phyloP scores from a whole-genome alignment of 2,113 vertebrate genomes.

The Hylia prasina region DNA sequence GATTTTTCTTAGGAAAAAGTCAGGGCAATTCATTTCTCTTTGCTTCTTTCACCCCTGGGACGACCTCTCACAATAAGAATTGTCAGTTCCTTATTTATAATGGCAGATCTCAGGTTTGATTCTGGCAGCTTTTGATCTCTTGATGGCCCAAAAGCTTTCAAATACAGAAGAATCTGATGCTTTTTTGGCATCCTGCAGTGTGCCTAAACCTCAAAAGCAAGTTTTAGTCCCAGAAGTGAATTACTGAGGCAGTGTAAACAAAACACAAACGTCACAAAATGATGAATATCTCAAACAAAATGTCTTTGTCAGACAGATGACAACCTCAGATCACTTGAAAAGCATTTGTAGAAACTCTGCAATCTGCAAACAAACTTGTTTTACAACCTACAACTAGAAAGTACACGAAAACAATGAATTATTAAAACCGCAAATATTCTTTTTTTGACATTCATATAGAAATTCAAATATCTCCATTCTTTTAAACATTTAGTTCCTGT shows the following conservation, averaged over 20 bases:
- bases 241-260: slow-evolving; percentile 71
- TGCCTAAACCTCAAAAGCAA: slow-evolving; percentile 66
- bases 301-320: slow-evolving; percentile 66
- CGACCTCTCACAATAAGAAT: slow-evolving; percentile 63
- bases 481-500: background rate
- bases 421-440: slow-evolving; percentile 3
- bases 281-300: slow-evolving; percentile 65
- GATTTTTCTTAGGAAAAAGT: slow-evolving; percentile 6
- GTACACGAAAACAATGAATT: slow-evolving; percentile 36
- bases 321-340: slow-evolving; percentile 48
- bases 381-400: slow-evolving; percentile 32
- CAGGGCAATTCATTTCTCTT: slow-evolving; percentile 16
- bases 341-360: slow-evolving; percentile 10
- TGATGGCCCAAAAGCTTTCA: slow-evolving; percentile 74
- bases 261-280: slow-evolving; percentile 62
- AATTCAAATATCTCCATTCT: background rate
- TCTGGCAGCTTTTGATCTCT: slow-evolving; percentile 82
- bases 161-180: slow-evolving; percentile 55
- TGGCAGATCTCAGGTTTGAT: slow-evolving; percentile 80
- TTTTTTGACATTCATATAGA: background rate
- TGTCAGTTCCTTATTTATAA: slow-evolving; percentile 71
- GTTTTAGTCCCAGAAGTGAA: slow-evolving; percentile 66
- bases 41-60: slow-evolving; percentile 47
- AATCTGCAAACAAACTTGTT: slow-evolving; percentile 34
- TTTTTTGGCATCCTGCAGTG: slow-evolving; percentile 62